A percentile compares a stretch with the other conserved stretches of the same genome.
These are phyloP conservation scores for Lycia hirtaria DNA, from an alignment of 2,888 invertebrate genomes.

Conservation along the genomic window DNA sequence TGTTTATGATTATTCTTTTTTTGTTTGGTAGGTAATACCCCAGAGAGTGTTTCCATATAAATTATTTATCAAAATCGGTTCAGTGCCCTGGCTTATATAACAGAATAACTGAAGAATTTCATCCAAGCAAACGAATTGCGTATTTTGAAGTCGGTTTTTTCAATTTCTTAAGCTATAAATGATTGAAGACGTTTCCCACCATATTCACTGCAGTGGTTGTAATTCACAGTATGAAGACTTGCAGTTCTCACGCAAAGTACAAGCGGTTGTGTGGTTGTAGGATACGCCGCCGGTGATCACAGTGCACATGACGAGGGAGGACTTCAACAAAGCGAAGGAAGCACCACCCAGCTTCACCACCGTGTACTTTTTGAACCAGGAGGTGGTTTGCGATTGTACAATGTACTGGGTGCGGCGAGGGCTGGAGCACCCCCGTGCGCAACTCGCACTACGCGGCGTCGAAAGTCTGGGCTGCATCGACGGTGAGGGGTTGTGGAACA, in stretches of 20 bases:
- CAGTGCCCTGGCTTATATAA: too few species aligned
- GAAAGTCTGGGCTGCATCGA: not conserved
- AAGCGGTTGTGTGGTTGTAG: not conserved
- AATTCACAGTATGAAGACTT: constrained; percentile 4
- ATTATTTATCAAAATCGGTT: too few species aligned
- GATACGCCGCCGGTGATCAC: not conserved
- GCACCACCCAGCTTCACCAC: not conserved
- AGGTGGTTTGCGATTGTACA: constrained; percentile 77
- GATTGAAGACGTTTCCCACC: not conserved
- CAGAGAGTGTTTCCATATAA: too few species aligned
- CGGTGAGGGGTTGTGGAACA: constrained; percentile 58
- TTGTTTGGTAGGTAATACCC: too few species aligned
- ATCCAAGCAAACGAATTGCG: too few species aligned
- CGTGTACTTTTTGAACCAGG: not conserved
- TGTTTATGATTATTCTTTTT: too few species aligned
- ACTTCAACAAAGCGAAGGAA: not conserved
- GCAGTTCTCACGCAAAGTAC: not conserved
- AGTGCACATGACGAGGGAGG: not conserved
- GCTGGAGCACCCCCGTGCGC: constrained; percentile 71
- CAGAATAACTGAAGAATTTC: too few species aligned
- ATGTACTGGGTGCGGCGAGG: constrained; percentile 78
- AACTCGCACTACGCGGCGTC: not conserved
- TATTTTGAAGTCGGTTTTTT: not conserved
- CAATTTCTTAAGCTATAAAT: too few species aligned
- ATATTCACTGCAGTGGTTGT: too few species aligned